A percentile compares a stretch with the other conserved stretches of the same genome.
phyloP scores from a whole-genome alignment of 2,113 vertebrate species.

The Erythrocercus mccallii region DNA sequence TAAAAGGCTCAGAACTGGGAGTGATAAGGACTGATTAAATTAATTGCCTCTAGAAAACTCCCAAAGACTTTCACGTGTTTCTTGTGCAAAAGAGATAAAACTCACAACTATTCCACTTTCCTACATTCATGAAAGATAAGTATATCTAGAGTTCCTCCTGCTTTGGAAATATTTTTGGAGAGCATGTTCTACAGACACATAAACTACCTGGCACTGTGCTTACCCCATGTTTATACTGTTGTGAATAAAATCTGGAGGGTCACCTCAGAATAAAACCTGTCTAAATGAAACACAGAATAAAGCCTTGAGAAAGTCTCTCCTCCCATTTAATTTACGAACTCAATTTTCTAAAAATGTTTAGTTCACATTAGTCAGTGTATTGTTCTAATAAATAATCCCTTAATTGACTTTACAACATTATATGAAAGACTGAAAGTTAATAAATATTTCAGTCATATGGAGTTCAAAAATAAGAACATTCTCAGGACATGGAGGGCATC shows the following conservation, averaged over 20 bases:
- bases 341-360: background rate
- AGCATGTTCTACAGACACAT: background rate
- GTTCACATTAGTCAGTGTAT: background rate
- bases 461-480: constrained; percentile 16
- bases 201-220: background rate
- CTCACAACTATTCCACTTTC: background rate
- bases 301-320: background rate
- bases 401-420: background rate
- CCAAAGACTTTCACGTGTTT: background rate
- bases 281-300: background rate
- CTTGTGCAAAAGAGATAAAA: constrained; percentile 24
- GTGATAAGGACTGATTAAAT: background rate
- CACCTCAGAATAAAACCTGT: background rate
- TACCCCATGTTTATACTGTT: background rate
- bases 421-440: background rate
- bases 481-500: background rate
- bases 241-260: background rate
- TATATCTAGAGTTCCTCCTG: background rate
- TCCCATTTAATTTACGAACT: background rate
- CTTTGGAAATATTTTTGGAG: background rate
- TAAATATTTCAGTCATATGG: background rate
- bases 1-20: background rate
- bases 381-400: background rate
- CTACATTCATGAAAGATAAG: background rate
- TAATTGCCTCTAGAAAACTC: constrained; percentile 28